Evolutionary conservation across 2,797 vertebrate species (phyloP).

Genomic region (Knipowitschia caucasica): DNA sequence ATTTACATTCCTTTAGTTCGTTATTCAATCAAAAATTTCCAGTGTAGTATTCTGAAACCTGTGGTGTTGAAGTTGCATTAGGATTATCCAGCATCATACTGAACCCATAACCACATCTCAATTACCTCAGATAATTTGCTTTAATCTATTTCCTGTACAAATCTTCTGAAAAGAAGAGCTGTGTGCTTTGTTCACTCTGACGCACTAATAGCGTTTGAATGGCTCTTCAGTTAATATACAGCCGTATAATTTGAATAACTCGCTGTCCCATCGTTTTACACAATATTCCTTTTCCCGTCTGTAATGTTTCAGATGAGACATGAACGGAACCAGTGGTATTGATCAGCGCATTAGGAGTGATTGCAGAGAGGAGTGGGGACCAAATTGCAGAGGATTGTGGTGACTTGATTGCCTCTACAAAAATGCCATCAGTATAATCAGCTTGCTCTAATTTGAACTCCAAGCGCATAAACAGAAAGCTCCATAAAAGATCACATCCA

Average conservation of each 20-base stretch:
- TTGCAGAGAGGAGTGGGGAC: constrained; percentile 29
- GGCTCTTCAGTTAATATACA: too few relatives aligned
- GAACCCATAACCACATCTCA: too few relatives aligned
- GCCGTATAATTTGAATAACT: too few relatives aligned
- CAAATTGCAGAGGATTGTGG: constrained; percentile 15
- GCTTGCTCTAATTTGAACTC: neutral
- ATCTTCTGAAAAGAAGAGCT: too few relatives aligned
- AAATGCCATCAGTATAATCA: constrained; percentile 1
- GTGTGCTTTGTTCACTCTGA: too few relatives aligned
- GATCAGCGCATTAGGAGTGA: constrained; percentile 29
- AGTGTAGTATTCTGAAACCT: too few relatives aligned
- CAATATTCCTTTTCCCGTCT: neutral
- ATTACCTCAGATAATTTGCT: too few relatives aligned
- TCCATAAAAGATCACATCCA: neutral
- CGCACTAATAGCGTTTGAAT: neutral
- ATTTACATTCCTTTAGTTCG: too few relatives aligned
- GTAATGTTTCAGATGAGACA: constrained; percentile 5
- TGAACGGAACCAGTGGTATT: constrained; percentile 20
- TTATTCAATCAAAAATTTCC: too few relatives aligned
- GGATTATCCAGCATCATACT: too few relatives aligned
- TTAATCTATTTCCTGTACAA: too few relatives aligned
- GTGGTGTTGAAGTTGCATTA: too few relatives aligned
- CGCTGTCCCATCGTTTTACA: neutral
- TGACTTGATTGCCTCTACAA: constrained; percentile 22
- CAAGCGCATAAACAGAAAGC: neutral